Evolutionary conservation across 2,888 invertebrate species (phyloP).

Genomic region (Drosophila helvetica): DNA sequence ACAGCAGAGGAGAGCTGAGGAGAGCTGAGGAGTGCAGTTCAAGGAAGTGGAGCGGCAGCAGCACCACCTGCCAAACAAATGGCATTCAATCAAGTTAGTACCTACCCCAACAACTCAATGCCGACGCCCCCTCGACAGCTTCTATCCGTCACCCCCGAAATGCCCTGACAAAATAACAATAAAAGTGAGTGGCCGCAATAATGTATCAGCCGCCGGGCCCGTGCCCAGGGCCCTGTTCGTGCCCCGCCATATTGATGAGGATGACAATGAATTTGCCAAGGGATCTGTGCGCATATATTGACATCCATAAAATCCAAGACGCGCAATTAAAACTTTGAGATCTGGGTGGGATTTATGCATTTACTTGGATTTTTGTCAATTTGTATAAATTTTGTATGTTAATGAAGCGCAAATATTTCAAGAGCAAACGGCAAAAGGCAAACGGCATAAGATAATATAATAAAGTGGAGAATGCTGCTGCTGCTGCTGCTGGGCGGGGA

Average conservation of each 20-base stretch:
- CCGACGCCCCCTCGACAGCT: not conserved
- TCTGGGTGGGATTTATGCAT: conserved; percentile 29
- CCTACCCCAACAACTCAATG: conserved; percentile 14
- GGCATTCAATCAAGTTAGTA: conserved; percentile 60
- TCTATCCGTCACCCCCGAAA: conserved; percentile 2
- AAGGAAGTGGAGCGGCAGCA: conserved; percentile 12
- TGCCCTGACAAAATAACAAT: conserved; percentile 42
- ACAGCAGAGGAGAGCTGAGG: too few relatives aligned
- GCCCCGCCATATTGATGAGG: conserved; percentile 30
- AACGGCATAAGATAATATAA: conserved; percentile 38
- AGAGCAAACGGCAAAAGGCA: conserved; percentile 53
- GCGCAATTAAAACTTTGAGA: conserved; percentile 61
- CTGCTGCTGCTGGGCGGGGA: conserved; percentile 6
- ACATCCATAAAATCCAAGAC: conserved; percentile 40
- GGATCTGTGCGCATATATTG: conserved; percentile 33
- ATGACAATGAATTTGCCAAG: conserved; percentile 40
- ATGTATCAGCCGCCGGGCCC: conserved; percentile 1
- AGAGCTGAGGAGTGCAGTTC: not conserved
- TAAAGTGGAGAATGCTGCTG: not conserved
- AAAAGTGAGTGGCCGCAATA: conserved; percentile 52
- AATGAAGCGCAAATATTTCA: conserved; percentile 68
- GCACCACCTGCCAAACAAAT: conserved; percentile 56
- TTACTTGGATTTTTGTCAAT: conserved; percentile 54
- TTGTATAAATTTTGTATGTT: conserved; percentile 56
- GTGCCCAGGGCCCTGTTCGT: not conserved